Base-by-base conservation (phyloP, 2,113 vertebrate genomes). In the Phainopepla nitens region DNA sequence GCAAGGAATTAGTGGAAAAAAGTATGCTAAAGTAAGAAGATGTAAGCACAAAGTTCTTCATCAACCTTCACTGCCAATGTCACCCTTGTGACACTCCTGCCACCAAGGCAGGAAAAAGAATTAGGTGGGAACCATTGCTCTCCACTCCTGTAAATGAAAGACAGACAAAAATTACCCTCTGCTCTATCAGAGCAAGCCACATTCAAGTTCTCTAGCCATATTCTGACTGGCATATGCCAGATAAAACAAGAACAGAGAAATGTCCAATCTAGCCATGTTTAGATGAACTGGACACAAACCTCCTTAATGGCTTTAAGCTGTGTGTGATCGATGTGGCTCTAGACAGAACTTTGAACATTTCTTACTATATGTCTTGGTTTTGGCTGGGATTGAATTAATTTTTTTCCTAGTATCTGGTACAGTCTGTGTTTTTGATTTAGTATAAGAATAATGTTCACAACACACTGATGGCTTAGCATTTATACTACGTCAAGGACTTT, bases 1-100 rank as follows among this genome's bases (percentile, higher is more conserved):
- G 2, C 82, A 94, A 93, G 54, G 94, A 96, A 95, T 96, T 92
- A 94, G 60, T 15, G 39, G 27, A 87, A 68, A 94, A 44, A 87
- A 91, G 86, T 60, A 92, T 39, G 68, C 72, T 89, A 83, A 90
- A 68, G 76, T 90, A 90, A 94, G 68, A 81, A 93, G 89, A 93
- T 21, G 15, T 78, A 54, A 78, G 58, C 66, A 65, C 54, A 91
- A 77, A 87, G 79, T 87, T 96, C 71, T 86, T 89, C 41, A 96
- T 72, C 85, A 87, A 11, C 80, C 44, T 82, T 79, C 68, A 44
- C 10, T 80, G 82, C 66, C 69, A 80, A 64, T 78, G 66, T 90
- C 54, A 66, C 64, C 60, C 76, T 69, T 76, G 61, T 60, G 72
- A 71, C 75, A 89, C 35, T 60, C 89, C 86, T 73, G 82, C n/a